phyloP scores from a whole-genome alignment of 2,888 invertebrate genomes.

The Agrenia bidenticulata region DNA sequence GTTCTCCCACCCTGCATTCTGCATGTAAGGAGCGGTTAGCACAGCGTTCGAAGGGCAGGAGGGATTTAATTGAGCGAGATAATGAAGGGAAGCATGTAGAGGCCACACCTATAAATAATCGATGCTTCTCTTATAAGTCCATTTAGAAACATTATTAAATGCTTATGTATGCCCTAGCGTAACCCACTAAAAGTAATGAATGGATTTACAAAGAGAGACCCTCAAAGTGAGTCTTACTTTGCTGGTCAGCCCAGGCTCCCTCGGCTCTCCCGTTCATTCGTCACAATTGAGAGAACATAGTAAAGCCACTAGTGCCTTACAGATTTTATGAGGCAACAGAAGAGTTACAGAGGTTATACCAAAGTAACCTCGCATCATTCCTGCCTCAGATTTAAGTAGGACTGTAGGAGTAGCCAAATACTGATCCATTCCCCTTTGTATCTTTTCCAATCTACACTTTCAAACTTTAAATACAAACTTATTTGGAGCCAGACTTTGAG shows the following conservation, averaged over 20 bases:
- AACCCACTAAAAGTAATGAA: slow-evolving; percentile 23
- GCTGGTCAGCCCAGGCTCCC: slow-evolving; percentile 15
- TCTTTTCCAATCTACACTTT: too few species aligned
- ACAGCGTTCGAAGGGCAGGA: slow-evolving; percentile 5
- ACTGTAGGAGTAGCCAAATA: too few species aligned
- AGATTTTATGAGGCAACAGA: too few species aligned
- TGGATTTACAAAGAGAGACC: slow-evolving; percentile 17
- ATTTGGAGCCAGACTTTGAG: too few species aligned
- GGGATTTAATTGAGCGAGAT: slow-evolving; percentile 20
- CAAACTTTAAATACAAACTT: too few species aligned
- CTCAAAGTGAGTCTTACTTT: slow-evolving; percentile 14
- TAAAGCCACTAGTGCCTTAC: too few species aligned
- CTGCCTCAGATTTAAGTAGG: too few species aligned
- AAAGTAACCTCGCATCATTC: too few species aligned
- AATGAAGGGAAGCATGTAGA: slow-evolving; percentile 32
- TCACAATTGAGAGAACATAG: slow-evolving; percentile 1
- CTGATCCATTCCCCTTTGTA: too few species aligned
- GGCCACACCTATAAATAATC: slow-evolving; percentile 50
- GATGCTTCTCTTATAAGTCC: slow-evolving; percentile 26
- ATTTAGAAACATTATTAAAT: slow-evolving; percentile 9
- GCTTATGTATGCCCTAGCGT: not conserved
- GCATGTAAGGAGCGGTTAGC: not conserved
- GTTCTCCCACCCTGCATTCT: too few species aligned
- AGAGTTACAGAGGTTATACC: too few species aligned
- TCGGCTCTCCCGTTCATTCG: not conserved